Conservation (phyloP, 2,888 invertebrate species). For the Conomelus anceps region DNA sequence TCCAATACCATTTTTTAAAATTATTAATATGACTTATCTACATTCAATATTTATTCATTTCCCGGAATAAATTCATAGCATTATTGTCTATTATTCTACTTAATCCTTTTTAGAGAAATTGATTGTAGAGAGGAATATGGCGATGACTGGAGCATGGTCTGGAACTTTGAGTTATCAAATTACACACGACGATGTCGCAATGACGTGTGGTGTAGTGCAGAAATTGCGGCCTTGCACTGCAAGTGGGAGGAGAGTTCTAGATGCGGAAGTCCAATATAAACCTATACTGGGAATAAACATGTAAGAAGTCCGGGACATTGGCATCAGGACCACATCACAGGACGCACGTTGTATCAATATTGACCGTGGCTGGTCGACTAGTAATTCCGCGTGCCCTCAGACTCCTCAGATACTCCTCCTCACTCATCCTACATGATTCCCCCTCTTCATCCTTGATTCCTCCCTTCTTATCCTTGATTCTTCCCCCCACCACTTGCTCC, state of each 20-base stretch:
- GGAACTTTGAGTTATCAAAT: background rate
- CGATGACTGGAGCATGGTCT: background rate
- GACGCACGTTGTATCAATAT: background rate
- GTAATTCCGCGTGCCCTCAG: background rate
- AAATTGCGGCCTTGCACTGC: background rate
- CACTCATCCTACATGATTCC: too few relatives aligned
- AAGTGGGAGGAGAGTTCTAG: background rate
- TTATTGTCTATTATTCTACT: too few relatives aligned
- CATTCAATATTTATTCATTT: too few relatives aligned
- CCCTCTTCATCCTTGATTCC: background rate
- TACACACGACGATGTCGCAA: background rate
- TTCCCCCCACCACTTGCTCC: background rate
- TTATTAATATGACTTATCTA: too few relatives aligned
- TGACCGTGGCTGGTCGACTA: background rate
- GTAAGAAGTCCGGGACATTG: background rate
- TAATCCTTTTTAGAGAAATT: too few relatives aligned
- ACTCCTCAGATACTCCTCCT: too few relatives aligned
- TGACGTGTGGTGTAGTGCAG: background rate
- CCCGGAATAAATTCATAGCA: too few relatives aligned
- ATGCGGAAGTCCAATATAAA: background rate
- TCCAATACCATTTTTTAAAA: too few relatives aligned
- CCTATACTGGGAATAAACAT: background rate
- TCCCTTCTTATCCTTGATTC: too few relatives aligned
- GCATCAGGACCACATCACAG: background rate
- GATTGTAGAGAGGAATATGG: background rate